These are phyloP conservation scores for Nestor notabilis DNA, from an alignment of 2,113 vertebrate species.

Conservation along the genomic window DNA sequence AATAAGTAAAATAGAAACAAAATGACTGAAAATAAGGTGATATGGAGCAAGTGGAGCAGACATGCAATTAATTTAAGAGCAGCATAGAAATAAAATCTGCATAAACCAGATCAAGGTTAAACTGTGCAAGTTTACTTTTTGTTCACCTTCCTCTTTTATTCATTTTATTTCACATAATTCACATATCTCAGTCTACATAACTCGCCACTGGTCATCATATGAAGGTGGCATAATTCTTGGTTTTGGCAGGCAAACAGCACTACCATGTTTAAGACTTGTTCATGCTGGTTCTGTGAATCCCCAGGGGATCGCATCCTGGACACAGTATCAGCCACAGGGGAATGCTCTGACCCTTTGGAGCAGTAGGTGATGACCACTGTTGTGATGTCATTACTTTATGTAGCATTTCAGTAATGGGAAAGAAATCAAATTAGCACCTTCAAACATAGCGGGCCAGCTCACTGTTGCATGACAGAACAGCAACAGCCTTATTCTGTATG, in stretches of 20 bases:
- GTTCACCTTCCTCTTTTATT: background rate
- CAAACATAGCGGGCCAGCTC: background rate
- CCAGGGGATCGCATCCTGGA: background rate
- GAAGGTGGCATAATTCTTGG: background rate
- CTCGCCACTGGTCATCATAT: background rate
- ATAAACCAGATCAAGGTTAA: background rate
- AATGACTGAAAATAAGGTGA: background rate
- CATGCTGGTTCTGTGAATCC: background rate
- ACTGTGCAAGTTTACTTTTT: background rate
- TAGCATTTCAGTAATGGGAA: background rate
- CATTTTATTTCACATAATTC: rapidly evolving
- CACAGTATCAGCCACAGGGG: rapidly evolving
- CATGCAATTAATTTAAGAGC: background rate
- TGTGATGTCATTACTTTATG: rapidly evolving
- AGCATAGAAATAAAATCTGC: background rate
- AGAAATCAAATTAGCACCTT: background rate
- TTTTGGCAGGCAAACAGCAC: background rate
- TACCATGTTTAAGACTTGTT: background rate
- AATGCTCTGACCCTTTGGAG: background rate
- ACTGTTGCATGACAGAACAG: rapidly evolving
- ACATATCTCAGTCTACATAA: rapidly evolving
- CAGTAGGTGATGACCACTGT: background rate
- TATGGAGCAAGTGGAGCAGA: background rate
- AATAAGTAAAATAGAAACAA: background rate
- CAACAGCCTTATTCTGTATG: background rate